phyloP scores from a whole-genome alignment of 2,113 vertebrate genomes.

The Ictidomys tridecemlineatus region DNA sequence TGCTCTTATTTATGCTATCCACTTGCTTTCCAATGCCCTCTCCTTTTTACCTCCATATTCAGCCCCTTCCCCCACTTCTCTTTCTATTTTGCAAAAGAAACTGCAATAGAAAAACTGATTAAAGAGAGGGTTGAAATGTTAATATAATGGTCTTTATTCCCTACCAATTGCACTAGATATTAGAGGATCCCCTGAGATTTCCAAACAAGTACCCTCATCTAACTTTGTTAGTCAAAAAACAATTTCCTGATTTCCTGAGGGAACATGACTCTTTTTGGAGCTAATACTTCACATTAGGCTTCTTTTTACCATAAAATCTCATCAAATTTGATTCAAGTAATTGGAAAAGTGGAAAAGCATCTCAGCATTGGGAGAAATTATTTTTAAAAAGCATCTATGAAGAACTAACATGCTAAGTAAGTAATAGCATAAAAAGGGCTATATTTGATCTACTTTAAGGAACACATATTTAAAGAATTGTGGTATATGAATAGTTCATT shows the following conservation, averaged over 20 bases:
- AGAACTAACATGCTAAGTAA: conserved; percentile 39
- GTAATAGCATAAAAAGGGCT: conserved; percentile 4
- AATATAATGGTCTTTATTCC: neutral
- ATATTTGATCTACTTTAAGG: conserved; percentile 55
- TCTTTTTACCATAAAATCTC: conserved; percentile 42
- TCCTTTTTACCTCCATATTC: neutral
- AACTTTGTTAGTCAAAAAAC: conserved; percentile 59
- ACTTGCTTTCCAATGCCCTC: neutral
- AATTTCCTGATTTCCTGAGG: conserved; percentile 46
- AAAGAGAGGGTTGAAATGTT: neutral
- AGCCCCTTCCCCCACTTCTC: neutral
- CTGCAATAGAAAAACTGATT: neutral
- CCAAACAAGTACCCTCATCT: conserved; percentile 27
- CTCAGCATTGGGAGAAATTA: neutral
- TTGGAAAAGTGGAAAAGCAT: neutral
- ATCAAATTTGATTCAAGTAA: conserved; percentile 59
- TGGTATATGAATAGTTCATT: neutral
- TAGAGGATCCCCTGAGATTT: neutral
- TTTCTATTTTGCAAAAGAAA: conserved; percentile 14
- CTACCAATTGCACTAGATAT: neutral
- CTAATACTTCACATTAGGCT: neutral
- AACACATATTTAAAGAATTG: conserved; percentile 63
- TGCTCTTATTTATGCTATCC: neutral
- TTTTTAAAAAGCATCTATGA: neutral
- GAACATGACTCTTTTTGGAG: neutral